Evolutionary conservation across 2,797 vertebrate species (phyloP).

Genomic region (Mormyrops boulengeri): DNA sequence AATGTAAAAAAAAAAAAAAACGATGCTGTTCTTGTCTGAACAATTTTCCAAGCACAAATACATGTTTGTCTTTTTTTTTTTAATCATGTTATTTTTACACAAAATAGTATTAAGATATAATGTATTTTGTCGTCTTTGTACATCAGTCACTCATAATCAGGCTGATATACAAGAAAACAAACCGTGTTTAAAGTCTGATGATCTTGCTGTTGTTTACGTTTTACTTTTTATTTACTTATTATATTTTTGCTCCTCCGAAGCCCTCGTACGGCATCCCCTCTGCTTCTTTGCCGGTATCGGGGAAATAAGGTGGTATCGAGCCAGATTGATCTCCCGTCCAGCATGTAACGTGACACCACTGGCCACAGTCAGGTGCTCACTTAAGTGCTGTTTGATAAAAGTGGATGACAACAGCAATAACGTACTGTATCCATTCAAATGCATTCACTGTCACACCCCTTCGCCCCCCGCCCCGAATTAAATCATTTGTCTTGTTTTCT

Average conservation of each 20-base stretch:
- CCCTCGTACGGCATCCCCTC: neutral
- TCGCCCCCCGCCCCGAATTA: neutral
- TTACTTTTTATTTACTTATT: too few relatives aligned
- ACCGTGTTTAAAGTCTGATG: neutral
- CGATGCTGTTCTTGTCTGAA: neutral
- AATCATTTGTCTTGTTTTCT: neutral
- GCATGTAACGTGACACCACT: neutral
- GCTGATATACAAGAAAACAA: neutral
- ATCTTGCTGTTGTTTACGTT: neutral
- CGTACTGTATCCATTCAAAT: neutral
- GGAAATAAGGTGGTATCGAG: conserved; percentile 6
- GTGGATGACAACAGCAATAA: conserved; percentile 9
- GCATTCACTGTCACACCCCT: conserved; percentile 5
- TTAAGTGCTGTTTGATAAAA: neutral
- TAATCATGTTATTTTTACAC: neutral
- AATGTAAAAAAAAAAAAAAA: neutral
- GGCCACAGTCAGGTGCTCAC: neutral
- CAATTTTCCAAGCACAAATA: neutral
- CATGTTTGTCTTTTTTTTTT: neutral
- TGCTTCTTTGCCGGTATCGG: neutral
- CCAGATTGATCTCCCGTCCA: conserved; percentile 21
- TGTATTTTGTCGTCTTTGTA: neutral
- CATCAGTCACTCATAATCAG: neutral
- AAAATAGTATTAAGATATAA: neutral
- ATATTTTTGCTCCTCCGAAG: neutral